Conservation (phyloP, 2,888 invertebrate species). For the Lysandra bellargus region DNA sequence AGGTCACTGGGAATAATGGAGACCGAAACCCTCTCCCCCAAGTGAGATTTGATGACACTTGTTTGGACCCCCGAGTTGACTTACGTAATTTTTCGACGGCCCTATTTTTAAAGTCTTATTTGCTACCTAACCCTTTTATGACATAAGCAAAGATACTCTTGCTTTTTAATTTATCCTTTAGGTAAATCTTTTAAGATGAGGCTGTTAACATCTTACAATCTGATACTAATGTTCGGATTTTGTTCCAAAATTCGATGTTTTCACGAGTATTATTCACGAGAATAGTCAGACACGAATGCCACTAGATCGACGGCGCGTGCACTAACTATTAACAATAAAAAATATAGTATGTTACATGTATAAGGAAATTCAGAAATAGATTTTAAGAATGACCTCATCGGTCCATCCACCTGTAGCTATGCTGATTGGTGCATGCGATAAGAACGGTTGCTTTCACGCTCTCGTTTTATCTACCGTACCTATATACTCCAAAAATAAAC, state of each 20-base stretch:
- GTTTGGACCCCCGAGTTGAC: not conserved
- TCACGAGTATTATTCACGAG: not conserved
- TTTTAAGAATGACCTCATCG: not conserved
- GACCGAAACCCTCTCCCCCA: no score
- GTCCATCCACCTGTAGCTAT: not conserved
- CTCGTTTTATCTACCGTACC: not conserved
- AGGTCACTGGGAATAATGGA: no score
- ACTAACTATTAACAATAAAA: not conserved
- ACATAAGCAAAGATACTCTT: no score
- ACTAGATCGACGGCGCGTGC: not conserved
- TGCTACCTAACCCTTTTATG: no score
- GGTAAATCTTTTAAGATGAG: no score
- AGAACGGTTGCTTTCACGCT: not conserved
- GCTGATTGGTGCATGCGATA: not conserved
- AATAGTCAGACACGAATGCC: not conserved
- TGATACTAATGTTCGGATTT: not conserved
- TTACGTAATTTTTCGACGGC: no score
- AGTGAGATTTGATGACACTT: no score
- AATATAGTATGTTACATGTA: not conserved
- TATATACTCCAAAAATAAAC: conserved; percentile 5
- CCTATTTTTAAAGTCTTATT: no score
- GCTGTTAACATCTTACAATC: no score
- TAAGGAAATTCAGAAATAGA: conserved; percentile 1
- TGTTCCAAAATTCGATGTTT: not conserved
- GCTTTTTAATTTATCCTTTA: no score